Base-by-base conservation (phyloP, 2,113 vertebrate genomes). In the Haemorhous mexicanus region DNA sequence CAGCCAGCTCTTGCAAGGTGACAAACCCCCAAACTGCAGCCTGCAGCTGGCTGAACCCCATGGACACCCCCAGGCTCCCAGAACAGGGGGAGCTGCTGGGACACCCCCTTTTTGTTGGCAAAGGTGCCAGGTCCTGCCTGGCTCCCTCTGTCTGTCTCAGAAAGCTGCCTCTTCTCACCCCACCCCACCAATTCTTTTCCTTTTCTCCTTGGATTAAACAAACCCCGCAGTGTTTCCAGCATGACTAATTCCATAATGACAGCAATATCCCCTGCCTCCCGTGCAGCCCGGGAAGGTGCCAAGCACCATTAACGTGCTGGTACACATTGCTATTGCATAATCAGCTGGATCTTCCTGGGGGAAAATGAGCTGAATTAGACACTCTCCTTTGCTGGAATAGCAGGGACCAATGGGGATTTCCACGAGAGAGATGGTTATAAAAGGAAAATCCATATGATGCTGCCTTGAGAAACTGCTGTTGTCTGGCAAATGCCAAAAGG, bases 211-310 rank as follows among this genome's bases (percentile, higher is more conserved):
- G 86, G 80, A 88, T 95, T 95, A 93, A 96, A 90, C 79, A 77
- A 94, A 77, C 78, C 87, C 94, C 58, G 81, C 5, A 32, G 93
- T 91, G 87, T 43, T 96, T 85, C 94, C 95, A 95, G 90, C 35
- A 14, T 93, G 90, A 96, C 87, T 95, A 96, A 97, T 94, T 93
- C 94, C 55, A 19, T 95, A 93, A 95, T 85, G 89, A 96, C 75
- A 91, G 90, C 74, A 77, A 92, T 59, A 95, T 91, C 90, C 94
- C 91, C 82, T 70, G 85, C 92, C 95, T 95, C 84, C 96, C 56
- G 56, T 91, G 92, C 87, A 91, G 91, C 72, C 75, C 94, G 21
- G 90, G 92, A 91, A 90, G 90, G 91, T 93, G 95, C 94, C 93
- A 96, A 93, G 85, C 17, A 1, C 93, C 92, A 83, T 94, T 95